Conservation (phyloP, 2,888 invertebrate genomes). For the Aradus depressus region DNA sequence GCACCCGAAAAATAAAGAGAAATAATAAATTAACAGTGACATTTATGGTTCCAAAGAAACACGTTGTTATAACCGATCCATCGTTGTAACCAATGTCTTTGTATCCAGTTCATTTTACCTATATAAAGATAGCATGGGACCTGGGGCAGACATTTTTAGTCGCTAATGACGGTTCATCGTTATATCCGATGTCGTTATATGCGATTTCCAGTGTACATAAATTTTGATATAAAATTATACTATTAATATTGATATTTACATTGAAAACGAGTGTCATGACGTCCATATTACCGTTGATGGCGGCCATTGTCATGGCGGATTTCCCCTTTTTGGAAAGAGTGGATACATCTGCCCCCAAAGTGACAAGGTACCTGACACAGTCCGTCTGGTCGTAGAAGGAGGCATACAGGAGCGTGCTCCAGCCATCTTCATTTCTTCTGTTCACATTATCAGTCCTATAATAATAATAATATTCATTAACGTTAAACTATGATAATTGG, state of each 20-base stretch:
- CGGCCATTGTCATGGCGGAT: constrained; percentile 30
- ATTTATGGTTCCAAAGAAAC: too few species aligned
- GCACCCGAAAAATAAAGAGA: too few species aligned
- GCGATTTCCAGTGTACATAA: too few species aligned
- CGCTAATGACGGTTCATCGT: too few species aligned
- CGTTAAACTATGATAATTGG: background rate
- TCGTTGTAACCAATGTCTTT: too few species aligned
- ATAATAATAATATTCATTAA: background rate
- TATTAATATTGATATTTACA: constrained; percentile 21
- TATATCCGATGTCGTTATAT: too few species aligned
- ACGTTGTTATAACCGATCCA: too few species aligned
- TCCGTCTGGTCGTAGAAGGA: constrained; percentile 28
- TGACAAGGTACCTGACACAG: constrained; percentile 25
- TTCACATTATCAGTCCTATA: constrained; percentile 23
- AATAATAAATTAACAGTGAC: too few species aligned
- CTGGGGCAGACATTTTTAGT: too few species aligned
- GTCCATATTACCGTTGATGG: constrained; percentile 26
- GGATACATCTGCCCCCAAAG: constrained; percentile 22
- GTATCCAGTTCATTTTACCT: too few species aligned
- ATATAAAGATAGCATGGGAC: too few species aligned
- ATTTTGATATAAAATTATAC: too few species aligned
- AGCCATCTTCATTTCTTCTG: constrained; percentile 28
- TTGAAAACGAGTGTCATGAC: constrained; percentile 27
- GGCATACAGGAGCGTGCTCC: constrained; percentile 33
- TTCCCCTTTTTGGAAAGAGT: constrained; percentile 23